Evolutionary conservation across 2,113 vertebrate species (phyloP).

Genomic region (Edolisoma coerulescens): DNA sequence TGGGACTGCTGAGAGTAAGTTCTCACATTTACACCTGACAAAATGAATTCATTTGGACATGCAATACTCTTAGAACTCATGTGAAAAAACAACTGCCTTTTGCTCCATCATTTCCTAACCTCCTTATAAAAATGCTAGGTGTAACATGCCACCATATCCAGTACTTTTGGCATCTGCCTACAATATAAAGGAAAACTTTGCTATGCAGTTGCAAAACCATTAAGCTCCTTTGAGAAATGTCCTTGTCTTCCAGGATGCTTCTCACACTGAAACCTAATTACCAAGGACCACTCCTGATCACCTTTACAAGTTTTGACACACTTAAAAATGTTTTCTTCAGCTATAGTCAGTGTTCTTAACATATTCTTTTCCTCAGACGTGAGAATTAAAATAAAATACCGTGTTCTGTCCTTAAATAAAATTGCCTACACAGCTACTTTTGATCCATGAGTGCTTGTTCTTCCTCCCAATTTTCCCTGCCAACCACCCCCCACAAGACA

Average conservation of each 20-base stretch:
- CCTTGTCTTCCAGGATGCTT: background rate
- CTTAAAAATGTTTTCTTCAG: constrained; percentile 42
- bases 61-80: background rate
- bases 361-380: background rate
- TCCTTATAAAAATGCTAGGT: background rate
- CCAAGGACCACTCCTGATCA: background rate
- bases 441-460: background rate
- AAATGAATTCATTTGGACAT: background rate
- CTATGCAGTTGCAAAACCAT: background rate
- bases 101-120: background rate
- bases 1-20: background rate
- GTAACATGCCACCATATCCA: background rate
- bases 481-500: background rate
- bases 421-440: background rate
- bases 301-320: background rate
- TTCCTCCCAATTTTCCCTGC: background rate
- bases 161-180: background rate
- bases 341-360: background rate
- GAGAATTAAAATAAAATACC: background rate
- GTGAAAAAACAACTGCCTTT: background rate
- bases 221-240: constrained; percentile 19
- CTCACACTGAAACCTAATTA: constrained; percentile 5
- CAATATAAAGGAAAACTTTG: background rate
- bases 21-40: background rate
- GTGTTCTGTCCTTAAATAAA: background rate